Evolutionary conservation across 2,888 invertebrate species (phyloP), one percentile per base, ranked within the genome.

Genomic region (Leucania comma): DNA sequence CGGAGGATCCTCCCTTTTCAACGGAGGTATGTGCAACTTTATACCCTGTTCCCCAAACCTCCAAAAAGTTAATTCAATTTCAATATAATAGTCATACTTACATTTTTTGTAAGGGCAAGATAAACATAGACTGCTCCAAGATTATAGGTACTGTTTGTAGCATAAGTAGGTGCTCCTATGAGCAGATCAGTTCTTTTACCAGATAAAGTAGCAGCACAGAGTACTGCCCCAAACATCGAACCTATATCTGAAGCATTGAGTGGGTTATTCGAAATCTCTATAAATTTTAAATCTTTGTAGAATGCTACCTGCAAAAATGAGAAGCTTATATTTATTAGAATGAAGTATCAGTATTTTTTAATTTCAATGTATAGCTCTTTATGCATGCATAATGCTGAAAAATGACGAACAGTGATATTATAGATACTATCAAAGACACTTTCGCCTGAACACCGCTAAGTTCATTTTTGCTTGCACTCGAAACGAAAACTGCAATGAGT

Each of bases 91-190:
- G 22, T 10, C 2, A 17, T 76, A 63, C 85, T 82, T 48, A 81
- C 83, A 24, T 53, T 42, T 48, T 14, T 46, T 0, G 35, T 53
- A 0, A 2, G 0, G 17, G 76, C 69, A 24, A 80, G 62, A 83
- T 95, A 97, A n/a, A 97, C 89, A 80, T 96, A 96, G 0, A 97
- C 96, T 50, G 95, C 95, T 0, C 97, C 97, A 50, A 93, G 91
- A 78, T 97, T 97, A 74, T 90, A 92, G 1, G 57, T 72, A 2
- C 68, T 61, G 0, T 71, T 57, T 0, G 26, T 62, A 0, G 91
- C 88, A 54, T 90, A 92, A 17, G 92, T 88, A 0, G 97, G 97
- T 0, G 97, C 97, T 0, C 97, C 97, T 0, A 97, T 96, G 0
- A 97, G 84, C 2, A 97, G 86, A 62, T 97, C 97, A 58, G 95